Percentiles rank a stretch among this genome's conserved stretches.
Evolutionary conservation across 2,888 invertebrate species (phyloP).

Genomic region (Andrena trimmerana): DNA sequence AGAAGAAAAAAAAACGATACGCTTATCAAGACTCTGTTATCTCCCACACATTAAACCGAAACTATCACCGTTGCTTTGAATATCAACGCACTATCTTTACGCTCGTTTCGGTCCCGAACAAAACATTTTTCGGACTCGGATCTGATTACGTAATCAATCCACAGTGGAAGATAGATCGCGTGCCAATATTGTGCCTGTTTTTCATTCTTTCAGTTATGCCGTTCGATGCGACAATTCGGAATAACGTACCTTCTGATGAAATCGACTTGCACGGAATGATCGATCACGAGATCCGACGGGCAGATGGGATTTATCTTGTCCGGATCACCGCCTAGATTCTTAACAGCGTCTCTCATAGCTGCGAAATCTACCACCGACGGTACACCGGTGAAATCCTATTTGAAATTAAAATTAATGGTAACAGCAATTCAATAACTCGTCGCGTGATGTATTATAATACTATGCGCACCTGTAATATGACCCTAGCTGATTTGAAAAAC

Average conservation of each 20-base stretch:
- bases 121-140: background rate
- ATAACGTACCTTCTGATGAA: conserved; percentile 89
- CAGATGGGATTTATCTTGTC: conserved; percentile 98
- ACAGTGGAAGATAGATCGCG: background rate
- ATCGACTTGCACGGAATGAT: conserved; percentile 99
- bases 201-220: background rate
- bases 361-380: conserved; percentile 99
- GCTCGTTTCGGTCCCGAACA: conserved; percentile 1
- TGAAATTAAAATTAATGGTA: conserved; percentile 11
- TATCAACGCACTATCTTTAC: conserved; percentile 7
- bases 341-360: conserved; percentile 98
- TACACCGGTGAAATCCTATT: conserved; percentile 96
- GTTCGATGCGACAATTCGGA: background rate
- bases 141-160: conserved; percentile 10
- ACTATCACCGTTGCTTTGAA: conserved; percentile 14
- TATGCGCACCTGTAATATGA: conserved; percentile 94
- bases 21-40: conserved; percentile 23
- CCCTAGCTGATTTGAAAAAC: conserved; percentile 97
- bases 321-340: conserved; percentile 94
- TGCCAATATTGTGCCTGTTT: conserved; percentile 16
- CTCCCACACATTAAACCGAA: background rate
- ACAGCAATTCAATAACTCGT: conserved; percentile 6
- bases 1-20: conserved; percentile 69
- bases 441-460: background rate
- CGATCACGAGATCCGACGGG: conserved; percentile 98